phyloP scores from a whole-genome alignment of 1,140 invertebrate species.

The Neocloeon triangulifer region DNA sequence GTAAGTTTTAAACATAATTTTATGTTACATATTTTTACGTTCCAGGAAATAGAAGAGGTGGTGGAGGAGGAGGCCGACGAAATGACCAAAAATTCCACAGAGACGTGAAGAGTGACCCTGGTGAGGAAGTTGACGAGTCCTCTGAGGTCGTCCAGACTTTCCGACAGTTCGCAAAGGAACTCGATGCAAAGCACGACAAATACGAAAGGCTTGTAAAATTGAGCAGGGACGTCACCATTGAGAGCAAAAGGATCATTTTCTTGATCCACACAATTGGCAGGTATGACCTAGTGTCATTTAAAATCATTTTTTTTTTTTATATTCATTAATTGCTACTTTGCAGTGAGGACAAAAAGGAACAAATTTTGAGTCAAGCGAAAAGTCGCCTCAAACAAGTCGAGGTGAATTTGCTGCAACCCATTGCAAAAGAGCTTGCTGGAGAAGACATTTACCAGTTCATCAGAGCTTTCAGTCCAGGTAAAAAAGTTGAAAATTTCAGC shows the following conservation, averaged over 20 bases:
- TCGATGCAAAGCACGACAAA: conserved; percentile 63
- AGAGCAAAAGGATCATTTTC: conserved; percentile 78
- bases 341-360: conserved; percentile 29
- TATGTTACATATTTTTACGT: too few relatives aligned
- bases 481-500: conserved; percentile 4
- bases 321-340: conserved; percentile 1
- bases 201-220: conserved; percentile 66
- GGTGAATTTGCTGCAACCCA: conserved; percentile 31
- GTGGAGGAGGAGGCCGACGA: too few relatives aligned
- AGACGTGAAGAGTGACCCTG: conserved; percentile 15
- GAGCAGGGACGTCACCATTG: conserved; percentile 73
- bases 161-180: conserved; percentile 33
- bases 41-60: too few relatives aligned
- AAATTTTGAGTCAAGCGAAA: conserved; percentile 35
- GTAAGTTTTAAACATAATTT: too few relatives aligned
- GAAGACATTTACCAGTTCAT: conserved; percentile 52
- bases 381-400: conserved; percentile 32
- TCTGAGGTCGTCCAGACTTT: conserved; percentile 43
- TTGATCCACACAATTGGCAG: conserved; percentile 46
- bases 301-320: not conserved
- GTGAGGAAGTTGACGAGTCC: conserved; percentile 23
- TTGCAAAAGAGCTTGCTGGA: conserved; percentile 46
- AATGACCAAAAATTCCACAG: too few relatives aligned
- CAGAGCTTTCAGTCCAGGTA: conserved; percentile 39
- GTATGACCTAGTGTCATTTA: conserved; percentile 10